A percentile compares a stretch with the other conserved stretches of the same genome.
Conservation (phyloP, 2,888 invertebrate genomes). For the Cryptocephalus primarius region DNA sequence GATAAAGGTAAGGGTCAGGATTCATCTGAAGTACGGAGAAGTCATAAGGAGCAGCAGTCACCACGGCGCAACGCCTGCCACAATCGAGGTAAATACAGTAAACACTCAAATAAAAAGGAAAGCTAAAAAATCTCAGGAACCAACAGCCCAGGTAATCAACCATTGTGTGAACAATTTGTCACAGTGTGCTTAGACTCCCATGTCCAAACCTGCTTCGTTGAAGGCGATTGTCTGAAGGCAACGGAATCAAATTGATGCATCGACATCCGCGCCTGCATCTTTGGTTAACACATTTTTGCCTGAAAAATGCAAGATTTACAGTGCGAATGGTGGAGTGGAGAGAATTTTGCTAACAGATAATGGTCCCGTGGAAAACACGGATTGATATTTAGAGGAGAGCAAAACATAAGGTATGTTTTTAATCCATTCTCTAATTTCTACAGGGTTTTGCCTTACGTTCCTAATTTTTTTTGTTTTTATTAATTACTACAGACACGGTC, state of each 20-base stretch:
- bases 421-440: no score
- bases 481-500: no score
- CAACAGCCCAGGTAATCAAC: constrained; percentile 1
- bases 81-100: constrained; percentile 1
- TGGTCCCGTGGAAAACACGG: no score
- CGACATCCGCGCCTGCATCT: constrained; percentile 1
- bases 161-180: constrained; percentile 1
- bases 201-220: not conserved
- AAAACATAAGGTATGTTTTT: not conserved
- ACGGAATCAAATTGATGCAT: constrained; percentile 1
- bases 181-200: not conserved
- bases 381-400: no score
- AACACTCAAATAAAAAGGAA: constrained; percentile 1
- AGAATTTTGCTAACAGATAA: no score
- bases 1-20: no score
- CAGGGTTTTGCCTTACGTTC: no score
- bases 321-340: no score
- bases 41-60: not conserved
- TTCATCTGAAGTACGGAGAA: not conserved
- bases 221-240: not conserved
- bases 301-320: not conserved
- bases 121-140: constrained; percentile 2
- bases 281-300: not conserved
- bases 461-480: no score
- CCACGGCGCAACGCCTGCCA: not conserved